Evolutionary conservation across 2,797 vertebrate genomes (phyloP), one percentile per base, ranked within the genome.

Genomic region (Chelidonichthys spinosus): DNA sequence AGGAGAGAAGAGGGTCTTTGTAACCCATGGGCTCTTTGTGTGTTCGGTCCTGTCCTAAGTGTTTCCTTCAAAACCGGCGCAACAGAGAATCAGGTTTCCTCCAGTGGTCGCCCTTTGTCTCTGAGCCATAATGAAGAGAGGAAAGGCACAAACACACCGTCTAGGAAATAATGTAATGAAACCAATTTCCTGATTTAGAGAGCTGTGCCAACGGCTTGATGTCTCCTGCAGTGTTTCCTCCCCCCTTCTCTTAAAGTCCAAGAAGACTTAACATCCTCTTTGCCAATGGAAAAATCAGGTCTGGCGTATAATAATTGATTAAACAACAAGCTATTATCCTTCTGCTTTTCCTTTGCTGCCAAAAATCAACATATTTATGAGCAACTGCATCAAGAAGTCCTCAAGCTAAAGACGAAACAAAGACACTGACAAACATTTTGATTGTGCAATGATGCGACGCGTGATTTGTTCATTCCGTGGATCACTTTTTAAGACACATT

Each of bases 1-100:
- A 92, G 79, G 59, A 69, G 74, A 91, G 83, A 88, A 87, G 86
- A 91, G 80, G 13, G 66, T 90, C 89, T 92, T 91, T 93, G 90
- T 90, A 47, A 70, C 63, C 56, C 72, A 6, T 62, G 81, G 40
- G 84, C 61, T 71, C 82, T 81, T 68, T 88, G 75, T 84, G 66
- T 67, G 63, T 82, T 84, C 74, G 42, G 55, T 62, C 43, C 76
- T 6, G 6, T 83, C 69, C 66, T 80, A 75, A 88, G 78, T 84
- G 86, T 88, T 91, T 92, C 89, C 83, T 92, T 60, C 66, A 25
- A 59, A 81, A 76, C 53, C 9, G 55, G 72, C 7, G 49, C 44
- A 63, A 65, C 64, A 54, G 64, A 84, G 84, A 84, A 14, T 81
- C 79, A 4, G 54, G 81, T 91, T 90, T 90, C 88, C 89, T 85